phyloP scores from a whole-genome alignment of 2,113 vertebrate genomes.

The Lichenostomus cassidix region DNA sequence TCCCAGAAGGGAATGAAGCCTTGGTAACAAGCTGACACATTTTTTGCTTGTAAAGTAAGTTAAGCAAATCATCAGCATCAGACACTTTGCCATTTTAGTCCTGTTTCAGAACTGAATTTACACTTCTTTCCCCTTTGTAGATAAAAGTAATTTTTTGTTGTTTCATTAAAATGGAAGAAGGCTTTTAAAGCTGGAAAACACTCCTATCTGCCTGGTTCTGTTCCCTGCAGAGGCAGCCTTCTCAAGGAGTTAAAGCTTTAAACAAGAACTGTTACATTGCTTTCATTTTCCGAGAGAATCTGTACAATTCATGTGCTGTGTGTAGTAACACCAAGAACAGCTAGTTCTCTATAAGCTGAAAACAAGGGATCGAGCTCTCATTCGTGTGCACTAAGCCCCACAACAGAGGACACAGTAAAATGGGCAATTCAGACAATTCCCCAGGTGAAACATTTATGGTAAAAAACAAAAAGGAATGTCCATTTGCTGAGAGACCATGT shows the following conservation, averaged over 20 bases:
- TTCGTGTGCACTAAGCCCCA: not conserved
- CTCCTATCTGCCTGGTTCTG: not conserved
- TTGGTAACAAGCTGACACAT: not conserved
- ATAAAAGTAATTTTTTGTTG: not conserved
- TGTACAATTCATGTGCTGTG: not conserved
- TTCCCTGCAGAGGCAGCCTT: not conserved
- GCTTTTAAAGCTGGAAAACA: not conserved
- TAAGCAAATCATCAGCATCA: not conserved
- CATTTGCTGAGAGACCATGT: not conserved
- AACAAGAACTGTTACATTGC: not conserved
- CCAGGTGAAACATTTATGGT: not conserved
- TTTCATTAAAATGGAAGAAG: not conserved
- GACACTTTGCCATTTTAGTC: not conserved
- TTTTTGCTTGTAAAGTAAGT: not conserved
- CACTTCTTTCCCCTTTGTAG: not conserved
- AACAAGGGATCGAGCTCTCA: not conserved
- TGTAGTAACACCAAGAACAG: not conserved
- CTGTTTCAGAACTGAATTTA: not conserved
- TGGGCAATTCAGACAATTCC: not conserved
- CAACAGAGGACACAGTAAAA: not conserved
- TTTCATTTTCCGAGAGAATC: not conserved
- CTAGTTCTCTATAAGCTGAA: not conserved
- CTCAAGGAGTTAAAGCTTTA: not conserved
- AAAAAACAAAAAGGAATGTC: not conserved
- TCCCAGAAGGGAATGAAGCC: not conserved